Percentiles rank a stretch among this genome's conserved stretches.
These are phyloP conservation scores for Antennarius maculatus DNA, from an alignment of 2,797 vertebrate genomes.

Conservation along the genomic window DNA sequence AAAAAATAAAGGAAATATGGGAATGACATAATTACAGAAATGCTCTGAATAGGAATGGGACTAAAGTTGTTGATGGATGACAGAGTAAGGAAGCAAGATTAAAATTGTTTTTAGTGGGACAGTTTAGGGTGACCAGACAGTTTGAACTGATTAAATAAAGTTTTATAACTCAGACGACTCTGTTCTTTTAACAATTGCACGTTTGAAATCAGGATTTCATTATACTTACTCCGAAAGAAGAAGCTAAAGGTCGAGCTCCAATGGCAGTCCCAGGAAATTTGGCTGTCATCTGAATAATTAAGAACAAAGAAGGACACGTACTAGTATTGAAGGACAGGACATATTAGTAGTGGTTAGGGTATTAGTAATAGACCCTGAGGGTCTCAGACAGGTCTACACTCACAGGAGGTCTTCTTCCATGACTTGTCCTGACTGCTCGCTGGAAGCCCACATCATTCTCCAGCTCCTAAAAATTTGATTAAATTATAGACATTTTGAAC, in stretches of 20 bases:
- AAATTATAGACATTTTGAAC: too few relatives aligned
- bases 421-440: conserved; percentile 92
- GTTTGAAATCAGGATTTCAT: neutral
- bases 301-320: neutral
- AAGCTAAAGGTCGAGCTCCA: conserved; percentile 85
- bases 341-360: neutral
- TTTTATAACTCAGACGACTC: neutral
- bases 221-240: conserved; percentile 88
- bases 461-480: conserved; percentile 84
- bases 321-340: neutral
- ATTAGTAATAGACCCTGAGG: too few relatives aligned
- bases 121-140: too few relatives aligned
- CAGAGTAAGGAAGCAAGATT: too few relatives aligned
- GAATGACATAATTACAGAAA: too few relatives aligned
- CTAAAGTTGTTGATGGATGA: too few relatives aligned
- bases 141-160: neutral
- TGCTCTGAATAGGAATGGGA: too few relatives aligned
- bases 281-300: conserved; percentile 87
- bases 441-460: conserved; percentile 94
- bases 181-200: too few relatives aligned
- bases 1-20: too few relatives aligned
- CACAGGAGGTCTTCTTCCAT: conserved; percentile 94
- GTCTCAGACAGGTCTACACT: conserved; percentile 50
- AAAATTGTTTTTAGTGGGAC: neutral
- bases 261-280: conserved; percentile 89